phyloP scores from a whole-genome alignment of 2,113 vertebrate genomes.

The Chaetura pelagica region DNA sequence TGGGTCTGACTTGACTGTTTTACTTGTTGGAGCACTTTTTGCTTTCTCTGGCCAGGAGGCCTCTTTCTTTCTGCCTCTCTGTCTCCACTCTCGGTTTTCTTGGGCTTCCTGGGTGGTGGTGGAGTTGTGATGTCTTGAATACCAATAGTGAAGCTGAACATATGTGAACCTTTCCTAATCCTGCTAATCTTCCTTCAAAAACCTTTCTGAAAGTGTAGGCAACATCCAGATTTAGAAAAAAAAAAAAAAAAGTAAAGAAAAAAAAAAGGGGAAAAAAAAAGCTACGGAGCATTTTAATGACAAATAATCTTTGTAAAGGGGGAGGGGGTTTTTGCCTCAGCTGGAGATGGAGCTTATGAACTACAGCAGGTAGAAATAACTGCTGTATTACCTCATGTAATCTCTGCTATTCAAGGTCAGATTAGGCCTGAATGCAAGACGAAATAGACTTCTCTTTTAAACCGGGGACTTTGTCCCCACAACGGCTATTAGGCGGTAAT shows the following conservation, averaged over 20 bases:
- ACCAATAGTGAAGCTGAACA: slow-evolving; percentile 94
- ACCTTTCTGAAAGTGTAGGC: slow-evolving; percentile 86
- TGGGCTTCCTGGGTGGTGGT: slow-evolving; percentile 87
- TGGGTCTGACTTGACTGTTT: not conserved
- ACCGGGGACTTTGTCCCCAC: slow-evolving; percentile 82
- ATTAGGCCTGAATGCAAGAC: slow-evolving; percentile 74
- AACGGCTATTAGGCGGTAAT: slow-evolving; percentile 91
- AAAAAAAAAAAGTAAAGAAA: not conserved
- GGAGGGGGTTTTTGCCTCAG: slow-evolving; percentile 58
- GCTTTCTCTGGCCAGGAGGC: not conserved
- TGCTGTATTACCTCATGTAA: slow-evolving; percentile 76
- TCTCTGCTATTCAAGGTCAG: slow-evolving; percentile 75
- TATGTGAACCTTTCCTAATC: slow-evolving; percentile 98
- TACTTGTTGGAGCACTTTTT: not conserved
- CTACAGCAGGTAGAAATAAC: slow-evolving; percentile 80
- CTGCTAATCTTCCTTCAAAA: slow-evolving; percentile 96
- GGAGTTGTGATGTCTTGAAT: slow-evolving; percentile 86
- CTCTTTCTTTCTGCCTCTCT: not conserved
- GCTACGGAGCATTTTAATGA: slow-evolving; percentile 81
- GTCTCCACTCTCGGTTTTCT: slow-evolving; percentile 35
- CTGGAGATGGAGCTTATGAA: slow-evolving; percentile 77
- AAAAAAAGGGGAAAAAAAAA: not conserved
- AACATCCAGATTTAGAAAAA: slow-evolving; percentile 82
- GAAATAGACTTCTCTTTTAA: slow-evolving; percentile 76
- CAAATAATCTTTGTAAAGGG: slow-evolving; percentile 77